Percentiles rank a stretch among this genome's conserved stretches.
These are phyloP conservation scores for Teleiodes luculella DNA, from an alignment of 2,888 invertebrate genomes.

Conservation along the genomic window DNA sequence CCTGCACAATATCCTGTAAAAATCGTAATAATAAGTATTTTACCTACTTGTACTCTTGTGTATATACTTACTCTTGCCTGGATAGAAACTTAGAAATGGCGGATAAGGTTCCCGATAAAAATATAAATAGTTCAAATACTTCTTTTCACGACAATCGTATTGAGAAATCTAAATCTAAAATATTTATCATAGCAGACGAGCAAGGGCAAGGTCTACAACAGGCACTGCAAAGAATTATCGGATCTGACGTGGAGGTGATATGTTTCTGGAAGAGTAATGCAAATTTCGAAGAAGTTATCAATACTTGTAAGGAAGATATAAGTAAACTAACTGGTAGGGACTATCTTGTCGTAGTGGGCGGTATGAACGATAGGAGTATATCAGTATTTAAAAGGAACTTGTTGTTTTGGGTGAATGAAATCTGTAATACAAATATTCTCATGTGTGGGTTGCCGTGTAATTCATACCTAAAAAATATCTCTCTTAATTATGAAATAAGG, in stretches of 20 bases:
- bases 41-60: no score
- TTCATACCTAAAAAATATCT: neutral
- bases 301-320: neutral
- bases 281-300: neutral
- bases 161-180: no score
- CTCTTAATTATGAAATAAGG: neutral
- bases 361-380: neutral
- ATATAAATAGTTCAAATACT: no score
- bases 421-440: neutral
- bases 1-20: no score
- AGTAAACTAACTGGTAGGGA: neutral
- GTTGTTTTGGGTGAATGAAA: neutral
- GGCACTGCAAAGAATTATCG: neutral
- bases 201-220: neutral
- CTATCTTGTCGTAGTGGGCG: neutral
- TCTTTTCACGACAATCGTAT: no score
- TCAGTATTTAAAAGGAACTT: neutral
- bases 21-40: no score
- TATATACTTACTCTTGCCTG: no score
- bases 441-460: neutral
- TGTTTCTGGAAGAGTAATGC: neutral
- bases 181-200: neutral
- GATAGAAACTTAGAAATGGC: no score
- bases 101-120: no score
- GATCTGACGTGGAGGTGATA: neutral